Conservation (phyloP, 2,797 vertebrate species). For the Acridotheres tristis region DNA sequence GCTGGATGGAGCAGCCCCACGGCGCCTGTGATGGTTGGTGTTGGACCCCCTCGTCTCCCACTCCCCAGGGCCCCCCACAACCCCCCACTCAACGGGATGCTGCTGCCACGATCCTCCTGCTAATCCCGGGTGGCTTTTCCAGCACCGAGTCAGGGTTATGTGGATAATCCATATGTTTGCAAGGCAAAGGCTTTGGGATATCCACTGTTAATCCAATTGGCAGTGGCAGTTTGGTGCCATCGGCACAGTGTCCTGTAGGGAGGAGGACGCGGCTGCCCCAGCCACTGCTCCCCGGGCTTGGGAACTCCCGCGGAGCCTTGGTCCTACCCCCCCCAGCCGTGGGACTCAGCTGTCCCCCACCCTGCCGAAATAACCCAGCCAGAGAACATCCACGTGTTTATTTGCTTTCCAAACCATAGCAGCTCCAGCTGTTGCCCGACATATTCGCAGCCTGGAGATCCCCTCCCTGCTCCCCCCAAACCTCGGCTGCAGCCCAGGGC, state of each 20-base stretch:
- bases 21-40: accelerated
- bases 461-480: not conserved
- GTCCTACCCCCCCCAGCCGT: accelerated
- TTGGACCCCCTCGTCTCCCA: not conserved
- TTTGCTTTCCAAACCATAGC: slow-evolving; percentile 12
- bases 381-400: not conserved
- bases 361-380: not conserved
- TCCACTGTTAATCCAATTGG: slow-evolving; percentile 38
- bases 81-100: not conserved
- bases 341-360: not conserved
- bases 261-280: accelerated
- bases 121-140: slow-evolving; percentile 32
- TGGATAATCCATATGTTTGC: slow-evolving; percentile 58
- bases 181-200: not conserved
- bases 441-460: not conserved
- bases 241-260: accelerated
- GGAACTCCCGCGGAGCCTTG: accelerated
- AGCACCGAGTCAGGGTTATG: not conserved
- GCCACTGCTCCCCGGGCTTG: accelerated
- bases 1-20: accelerated
- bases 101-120: not conserved
- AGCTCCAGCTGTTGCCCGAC: not conserved
- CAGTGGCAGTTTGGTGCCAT: not conserved
- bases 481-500: not conserved
- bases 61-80: not conserved